A percentile compares a stretch with the other conserved stretches of the same genome.
Conservation (phyloP, 2,797 vertebrate species). For the Ispidina lecontei region DNA sequence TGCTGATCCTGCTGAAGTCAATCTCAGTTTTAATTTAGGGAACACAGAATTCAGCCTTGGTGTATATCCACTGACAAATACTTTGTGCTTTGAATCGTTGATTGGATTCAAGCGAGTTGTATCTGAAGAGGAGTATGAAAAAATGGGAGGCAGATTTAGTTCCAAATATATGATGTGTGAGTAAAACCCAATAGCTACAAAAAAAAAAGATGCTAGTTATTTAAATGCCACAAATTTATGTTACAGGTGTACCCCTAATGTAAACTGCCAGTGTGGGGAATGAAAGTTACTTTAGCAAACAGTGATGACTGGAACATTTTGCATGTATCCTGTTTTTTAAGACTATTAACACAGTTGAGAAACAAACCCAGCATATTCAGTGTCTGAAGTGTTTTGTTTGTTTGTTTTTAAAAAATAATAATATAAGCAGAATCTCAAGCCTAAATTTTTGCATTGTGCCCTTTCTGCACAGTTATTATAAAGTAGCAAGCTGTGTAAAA, state of each 20-base stretch:
- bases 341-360: background rate
- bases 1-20: background rate
- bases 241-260: background rate
- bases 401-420: background rate
- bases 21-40: background rate
- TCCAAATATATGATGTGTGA: background rate
- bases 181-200: background rate
- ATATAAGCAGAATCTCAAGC: background rate
- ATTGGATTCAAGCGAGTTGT: background rate
- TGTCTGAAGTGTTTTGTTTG: background rate
- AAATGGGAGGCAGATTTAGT: background rate
- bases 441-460: slow-evolving; percentile 2
- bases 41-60: background rate
- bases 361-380: background rate
- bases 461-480: slow-evolving; percentile 28
- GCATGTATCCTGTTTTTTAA: background rate
- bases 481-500: slow-evolving; percentile 25
- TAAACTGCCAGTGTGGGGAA: background rate
- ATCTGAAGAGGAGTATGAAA: background rate
- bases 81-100: background rate
- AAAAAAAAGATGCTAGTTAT: background rate
- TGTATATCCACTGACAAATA: background rate
- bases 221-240: background rate
- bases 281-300: background rate
- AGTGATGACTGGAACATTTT: background rate